Evolutionary conservation across 2,113 vertebrate genomes (phyloP), one percentile per base, ranked within the genome.

Genomic region (Chroicocephalus ridibundus): DNA sequence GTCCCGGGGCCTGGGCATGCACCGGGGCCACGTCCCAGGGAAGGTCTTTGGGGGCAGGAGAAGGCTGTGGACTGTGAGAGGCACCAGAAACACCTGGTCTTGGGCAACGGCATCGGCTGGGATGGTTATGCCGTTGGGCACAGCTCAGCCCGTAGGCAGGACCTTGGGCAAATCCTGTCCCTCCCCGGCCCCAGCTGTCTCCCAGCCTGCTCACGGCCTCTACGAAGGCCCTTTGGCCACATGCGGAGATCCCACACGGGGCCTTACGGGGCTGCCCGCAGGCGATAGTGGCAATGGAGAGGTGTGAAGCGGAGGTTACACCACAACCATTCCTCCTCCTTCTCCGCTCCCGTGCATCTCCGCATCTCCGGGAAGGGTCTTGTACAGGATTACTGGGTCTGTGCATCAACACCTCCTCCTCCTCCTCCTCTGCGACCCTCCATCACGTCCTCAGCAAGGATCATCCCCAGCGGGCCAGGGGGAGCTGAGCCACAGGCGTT

Each of bases 131-230:
- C 29, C 29, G 20, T 32, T 40, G 75, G 34, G 51, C 36, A 80
- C 44, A 31, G 10, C 58, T 93, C 58, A 60, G 46, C 11, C 91
- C 0, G 0, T 8, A 26, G 60, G 38, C 29, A 54, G 15, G 21
- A 42, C 38, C 54, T 40, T 9, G 16, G 16, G 22, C n/a, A 55
- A 68, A 68, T 13, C 32, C 52, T 49, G n/a, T 54, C 57, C 32
- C 17, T 58, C 20, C 19, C 27, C 0, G 1, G 12, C 11, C 55
- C 0, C 3, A 70, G 55, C 25, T 36, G 32, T 13, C 6, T 55
- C n/a, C 72, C n/a, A 66, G 46, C 24, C 44, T 36, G 7, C 44
- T 49, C 24, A 71, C 11, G 32, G 6, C 54, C 34, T 32, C 70
- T 32, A 5, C 1, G 3, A 64, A 72, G 60, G 42, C 31, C 60